These are phyloP conservation scores for Discoglossus pictus DNA, from an alignment of 2,797 vertebrate species.

Conservation along the genomic window DNA sequence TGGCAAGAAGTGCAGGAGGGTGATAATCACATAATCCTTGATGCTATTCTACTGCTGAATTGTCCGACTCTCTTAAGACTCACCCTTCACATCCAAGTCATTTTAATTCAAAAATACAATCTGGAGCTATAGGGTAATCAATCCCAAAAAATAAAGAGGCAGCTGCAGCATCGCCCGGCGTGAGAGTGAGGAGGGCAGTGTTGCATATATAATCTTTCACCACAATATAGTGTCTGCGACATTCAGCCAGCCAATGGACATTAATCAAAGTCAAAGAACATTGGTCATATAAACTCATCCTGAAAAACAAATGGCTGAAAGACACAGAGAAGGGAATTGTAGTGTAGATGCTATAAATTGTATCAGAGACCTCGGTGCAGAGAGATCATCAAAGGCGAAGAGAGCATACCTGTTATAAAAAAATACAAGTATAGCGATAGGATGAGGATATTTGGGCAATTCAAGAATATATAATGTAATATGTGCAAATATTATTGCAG, in stretches of 20 bases:
- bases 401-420: no score
- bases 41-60: slow-evolving; percentile 13
- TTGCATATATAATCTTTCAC: slow-evolving; percentile 36
- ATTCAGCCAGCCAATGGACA: slow-evolving; percentile 17
- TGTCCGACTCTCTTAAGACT: slow-evolving; percentile 12
- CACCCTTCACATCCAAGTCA: slow-evolving; percentile 14
- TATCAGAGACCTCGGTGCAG: slow-evolving; percentile 1
- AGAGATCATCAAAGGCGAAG: slow-evolving; percentile 10
- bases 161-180: slow-evolving; percentile 19
- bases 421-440: no score
- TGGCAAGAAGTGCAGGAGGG: slow-evolving; percentile 17
- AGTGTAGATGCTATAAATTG: slow-evolving; percentile 15
- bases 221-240: slow-evolving; percentile 27
- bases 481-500: no score
- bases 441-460: no score
- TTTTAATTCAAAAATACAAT: slow-evolving; percentile 21
- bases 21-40: slow-evolving; percentile 14
- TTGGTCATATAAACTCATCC: slow-evolving; percentile 20
- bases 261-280: slow-evolving; percentile 41
- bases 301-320: slow-evolving; percentile 25
- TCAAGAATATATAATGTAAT: no score
- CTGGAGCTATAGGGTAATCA: slow-evolving; percentile 20
- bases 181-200: slow-evolving; percentile 23
- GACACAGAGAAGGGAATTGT: slow-evolving; percentile 3
- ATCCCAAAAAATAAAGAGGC: slow-evolving; percentile 27